A percentile compares a stretch with the other conserved stretches of the same genome.
Evolutionary conservation across 2,888 invertebrate genomes (phyloP).

Genomic region (Teleogryllus oceanicus): DNA sequence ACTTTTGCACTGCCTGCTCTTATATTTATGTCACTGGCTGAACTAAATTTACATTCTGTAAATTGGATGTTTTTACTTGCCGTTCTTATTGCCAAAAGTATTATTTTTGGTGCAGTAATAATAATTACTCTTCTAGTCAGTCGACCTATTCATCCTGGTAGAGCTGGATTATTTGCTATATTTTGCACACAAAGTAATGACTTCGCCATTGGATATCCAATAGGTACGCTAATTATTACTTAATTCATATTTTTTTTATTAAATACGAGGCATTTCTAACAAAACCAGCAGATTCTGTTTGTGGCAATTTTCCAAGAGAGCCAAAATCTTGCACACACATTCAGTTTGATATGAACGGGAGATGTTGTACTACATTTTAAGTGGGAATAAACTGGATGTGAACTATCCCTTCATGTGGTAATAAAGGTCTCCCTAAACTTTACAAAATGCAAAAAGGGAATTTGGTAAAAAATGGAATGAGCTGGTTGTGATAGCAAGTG

Average conservation of each 20-base stretch:
- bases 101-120: conserved; percentile 78
- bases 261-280: background rate
- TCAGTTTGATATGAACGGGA: too few species aligned
- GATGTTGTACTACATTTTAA: too few species aligned
- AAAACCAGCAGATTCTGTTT: too few species aligned
- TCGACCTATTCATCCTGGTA: conserved; percentile 74
- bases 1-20: conserved; percentile 89
- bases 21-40: conserved; percentile 85
- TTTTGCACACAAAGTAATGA: conserved; percentile 97
- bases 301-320: too few species aligned
- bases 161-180: conserved; percentile 88
- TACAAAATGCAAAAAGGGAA: too few species aligned
- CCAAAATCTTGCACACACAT: too few species aligned
- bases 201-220: conserved; percentile 93
- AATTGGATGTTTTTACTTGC: conserved; percentile 90
- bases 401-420: too few species aligned
- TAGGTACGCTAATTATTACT: conserved; percentile 60
- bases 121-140: conserved; percentile 72
- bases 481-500: too few species aligned
- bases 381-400: too few species aligned
- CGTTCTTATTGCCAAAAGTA: conserved; percentile 78
- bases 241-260: conserved; percentile 22
- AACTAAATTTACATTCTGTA: conserved; percentile 74
- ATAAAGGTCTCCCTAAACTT: too few species aligned
- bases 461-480: too few species aligned